Percentiles rank a stretch among this genome's conserved stretches.
phyloP scores from a whole-genome alignment of 2,888 invertebrate species.

The Eurytoma adleriae region DNA sequence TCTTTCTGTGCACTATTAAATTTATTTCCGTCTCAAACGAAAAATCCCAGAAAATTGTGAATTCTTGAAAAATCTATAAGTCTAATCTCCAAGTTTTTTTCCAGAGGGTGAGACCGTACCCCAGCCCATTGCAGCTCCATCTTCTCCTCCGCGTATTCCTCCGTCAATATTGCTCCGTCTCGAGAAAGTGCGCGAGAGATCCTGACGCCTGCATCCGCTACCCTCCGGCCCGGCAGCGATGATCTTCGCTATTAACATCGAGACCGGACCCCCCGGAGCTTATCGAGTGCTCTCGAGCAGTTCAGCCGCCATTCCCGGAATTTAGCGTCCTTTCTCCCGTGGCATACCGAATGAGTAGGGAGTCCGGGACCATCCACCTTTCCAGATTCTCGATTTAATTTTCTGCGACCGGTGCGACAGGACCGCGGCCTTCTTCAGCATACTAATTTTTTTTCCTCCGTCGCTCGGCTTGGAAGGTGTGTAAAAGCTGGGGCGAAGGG shows the following conservation, averaged over 20 bases:
- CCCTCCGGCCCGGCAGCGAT: not conserved
- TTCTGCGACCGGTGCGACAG: slow-evolving; percentile 29
- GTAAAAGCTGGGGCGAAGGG: not conserved
- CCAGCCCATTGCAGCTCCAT: not conserved
- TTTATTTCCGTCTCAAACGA: no score
- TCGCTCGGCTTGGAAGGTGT: not conserved
- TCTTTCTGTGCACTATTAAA: no score
- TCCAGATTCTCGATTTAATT: slow-evolving; percentile 42
- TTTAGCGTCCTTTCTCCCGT: not conserved
- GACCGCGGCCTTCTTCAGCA: slow-evolving; percentile 26
- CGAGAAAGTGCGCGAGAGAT: no score
- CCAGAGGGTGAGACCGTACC: no score
- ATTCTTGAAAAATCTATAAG: no score
- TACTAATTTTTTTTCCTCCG: slow-evolving; percentile 43
- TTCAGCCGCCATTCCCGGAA: slow-evolving; percentile 13
- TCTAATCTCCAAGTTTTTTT: no score
- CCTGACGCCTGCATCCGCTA: slow-evolving; percentile 2
- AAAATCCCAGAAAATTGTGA: no score
- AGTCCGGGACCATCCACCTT: not conserved
- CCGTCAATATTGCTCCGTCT: not conserved
- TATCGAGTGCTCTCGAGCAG: not conserved
- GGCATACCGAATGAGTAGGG: slow-evolving; percentile 25
- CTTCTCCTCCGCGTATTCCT: not conserved
- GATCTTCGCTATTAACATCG: slow-evolving; percentile 26
- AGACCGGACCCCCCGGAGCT: no score